These are phyloP conservation scores for Coleophora flavipennella DNA, from an alignment of 2,888 invertebrate species.

Conservation along the genomic window DNA sequence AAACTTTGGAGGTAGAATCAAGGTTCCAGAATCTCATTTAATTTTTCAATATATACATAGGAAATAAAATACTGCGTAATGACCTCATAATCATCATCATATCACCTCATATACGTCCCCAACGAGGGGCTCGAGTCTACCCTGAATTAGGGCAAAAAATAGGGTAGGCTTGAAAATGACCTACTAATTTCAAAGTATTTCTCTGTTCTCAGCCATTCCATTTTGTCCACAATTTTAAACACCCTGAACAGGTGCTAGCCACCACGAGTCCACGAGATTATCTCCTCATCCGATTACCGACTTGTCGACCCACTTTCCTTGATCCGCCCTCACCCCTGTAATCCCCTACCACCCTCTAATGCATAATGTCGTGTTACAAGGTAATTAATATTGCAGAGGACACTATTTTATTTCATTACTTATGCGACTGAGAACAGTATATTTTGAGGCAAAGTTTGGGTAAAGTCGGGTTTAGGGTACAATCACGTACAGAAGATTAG, in stretches of 20 bases:
- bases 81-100: no score
- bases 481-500: slow-evolving; percentile 16
- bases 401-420: slow-evolving; percentile 67
- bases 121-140: no score
- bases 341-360: slow-evolving; percentile 19
- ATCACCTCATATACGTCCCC: no score
- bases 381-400: slow-evolving; percentile 61
- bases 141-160: no score
- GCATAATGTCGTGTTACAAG: slow-evolving; percentile 54
- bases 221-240: no score
- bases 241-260: background rate
- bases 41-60: no score
- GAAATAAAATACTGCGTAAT: no score
- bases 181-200: no score
- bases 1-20: no score
- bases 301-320: slow-evolving; percentile 30
- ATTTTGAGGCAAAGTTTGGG: slow-evolving; percentile 37
- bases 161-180: no score
- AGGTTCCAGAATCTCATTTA: no score
- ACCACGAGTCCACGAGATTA: slow-evolving; percentile 9
- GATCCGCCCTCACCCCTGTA: slow-evolving; percentile 18
- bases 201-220: no score
- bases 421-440: slow-evolving; percentile 42
- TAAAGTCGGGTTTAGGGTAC: slow-evolving; percentile 25
- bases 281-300: slow-evolving; percentile 20